Evolutionary conservation across 2,888 invertebrate genomes (phyloP).

Genomic region (Drosophila melanosoma): DNA sequence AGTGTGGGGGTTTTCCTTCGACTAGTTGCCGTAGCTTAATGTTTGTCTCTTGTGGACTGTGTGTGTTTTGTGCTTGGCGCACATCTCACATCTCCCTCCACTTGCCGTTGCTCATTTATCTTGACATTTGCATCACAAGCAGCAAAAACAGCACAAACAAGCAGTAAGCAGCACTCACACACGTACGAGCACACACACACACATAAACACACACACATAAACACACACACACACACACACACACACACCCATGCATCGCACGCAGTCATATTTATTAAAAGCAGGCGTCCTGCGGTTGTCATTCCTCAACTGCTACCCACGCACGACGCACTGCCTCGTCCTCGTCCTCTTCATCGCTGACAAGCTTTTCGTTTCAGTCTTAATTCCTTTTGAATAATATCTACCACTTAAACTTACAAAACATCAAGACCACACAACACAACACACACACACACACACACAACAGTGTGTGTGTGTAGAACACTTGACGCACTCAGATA

Average conservation of each 20-base stretch:
- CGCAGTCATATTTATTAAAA: conserved; percentile 73
- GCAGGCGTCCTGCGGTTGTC: conserved; percentile 66
- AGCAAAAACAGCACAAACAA: conserved; percentile 60
- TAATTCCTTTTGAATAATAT: conserved; percentile 81
- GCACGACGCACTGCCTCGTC: conserved; percentile 18
- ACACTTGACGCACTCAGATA: conserved; percentile 41
- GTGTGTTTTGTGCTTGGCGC: background rate
- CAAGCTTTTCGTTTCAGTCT: conserved; percentile 77
- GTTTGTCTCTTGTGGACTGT: conserved; percentile 4
- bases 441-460: conserved; percentile 18
- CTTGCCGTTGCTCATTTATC: conserved; percentile 67
- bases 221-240: background rate
- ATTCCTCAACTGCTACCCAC: conserved; percentile 32
- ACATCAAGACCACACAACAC: conserved; percentile 63
- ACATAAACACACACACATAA: background rate
- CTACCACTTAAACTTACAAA: conserved; percentile 79
- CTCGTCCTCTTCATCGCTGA: conserved; percentile 51
- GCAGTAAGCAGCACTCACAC: conserved; percentile 47
- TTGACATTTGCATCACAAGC: conserved; percentile 69
- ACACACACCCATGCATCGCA: conserved; percentile 35
- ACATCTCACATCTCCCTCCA: conserved; percentile 3
- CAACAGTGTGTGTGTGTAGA: conserved; percentile 1
- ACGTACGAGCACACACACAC: background rate
- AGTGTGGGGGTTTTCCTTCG: background rate
- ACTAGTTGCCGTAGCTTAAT: conserved; percentile 16